Evolutionary conservation across 2,797 vertebrate genomes (phyloP).

Genomic region (Acipenser transmontanus): DNA sequence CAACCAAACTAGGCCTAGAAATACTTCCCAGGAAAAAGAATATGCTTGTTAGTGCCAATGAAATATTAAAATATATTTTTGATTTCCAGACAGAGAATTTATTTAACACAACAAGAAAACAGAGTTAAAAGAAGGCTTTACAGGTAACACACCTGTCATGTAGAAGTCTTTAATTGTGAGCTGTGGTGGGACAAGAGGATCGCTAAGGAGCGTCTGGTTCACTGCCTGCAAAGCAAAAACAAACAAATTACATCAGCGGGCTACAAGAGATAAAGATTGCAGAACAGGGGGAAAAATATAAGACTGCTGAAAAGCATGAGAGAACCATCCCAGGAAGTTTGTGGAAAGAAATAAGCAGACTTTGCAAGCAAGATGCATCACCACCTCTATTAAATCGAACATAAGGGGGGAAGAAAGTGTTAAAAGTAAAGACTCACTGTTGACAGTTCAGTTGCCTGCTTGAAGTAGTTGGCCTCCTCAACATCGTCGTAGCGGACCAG

Average conservation of each 20-base stretch:
- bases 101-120: neutral
- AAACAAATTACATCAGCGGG: neutral
- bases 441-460: constrained; percentile 81
- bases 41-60: too few relatives aligned
- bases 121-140: neutral
- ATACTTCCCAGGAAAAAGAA: too few relatives aligned
- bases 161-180: constrained; percentile 92
- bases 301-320: too few relatives aligned
- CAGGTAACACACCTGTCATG: constrained; percentile 79
- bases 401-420: too few relatives aligned
- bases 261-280: neutral
- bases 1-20: too few relatives aligned
- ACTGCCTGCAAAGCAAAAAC: constrained; percentile 56
- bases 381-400: too few relatives aligned
- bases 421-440: constrained; percentile 53
- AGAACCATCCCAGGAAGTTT: too few relatives aligned
- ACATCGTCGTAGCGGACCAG: constrained; percentile 87
- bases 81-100: too few relatives aligned
- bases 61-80: too few relatives aligned
- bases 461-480: constrained; percentile 93
- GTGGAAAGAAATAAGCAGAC: too few relatives aligned
- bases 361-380: too few relatives aligned
- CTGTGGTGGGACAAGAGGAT: constrained; percentile 86
- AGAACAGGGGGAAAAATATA: too few relatives aligned
- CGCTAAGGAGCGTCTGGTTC: constrained; percentile 75